These are phyloP conservation scores for Hirudo medicinalis DNA, from an alignment of 1,140 invertebrate species.

Conservation along the genomic window DNA sequence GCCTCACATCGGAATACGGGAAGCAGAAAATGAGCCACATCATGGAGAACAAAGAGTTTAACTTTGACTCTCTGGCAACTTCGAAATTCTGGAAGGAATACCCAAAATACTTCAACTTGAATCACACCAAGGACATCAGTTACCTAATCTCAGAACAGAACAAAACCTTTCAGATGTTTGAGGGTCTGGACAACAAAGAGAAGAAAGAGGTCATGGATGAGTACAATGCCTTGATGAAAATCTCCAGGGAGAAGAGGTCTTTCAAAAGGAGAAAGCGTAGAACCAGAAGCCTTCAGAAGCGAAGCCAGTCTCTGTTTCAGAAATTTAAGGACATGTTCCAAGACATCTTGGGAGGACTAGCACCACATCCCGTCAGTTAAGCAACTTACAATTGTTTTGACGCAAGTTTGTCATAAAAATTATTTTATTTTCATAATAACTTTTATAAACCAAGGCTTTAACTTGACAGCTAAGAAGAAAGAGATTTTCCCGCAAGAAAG, in stretches of 20 bases:
- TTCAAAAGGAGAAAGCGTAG: too few relatives aligned
- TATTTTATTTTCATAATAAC: too few relatives aligned
- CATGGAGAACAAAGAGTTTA: background rate
- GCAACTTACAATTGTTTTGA: too few relatives aligned
- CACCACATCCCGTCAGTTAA: too few relatives aligned
- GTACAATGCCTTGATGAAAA: background rate
- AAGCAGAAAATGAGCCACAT: conserved; percentile 1
- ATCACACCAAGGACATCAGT: background rate
- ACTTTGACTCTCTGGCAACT: background rate
- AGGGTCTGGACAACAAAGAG: background rate
- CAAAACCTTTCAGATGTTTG: background rate
- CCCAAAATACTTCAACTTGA: conserved; percentile 9
- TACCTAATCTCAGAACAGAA: background rate
- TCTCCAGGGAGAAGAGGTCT: background rate
- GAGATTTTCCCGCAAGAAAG: too few relatives aligned
- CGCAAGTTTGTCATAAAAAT: too few relatives aligned
- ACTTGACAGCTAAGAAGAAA: too few relatives aligned
- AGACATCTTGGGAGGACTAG: background rate
- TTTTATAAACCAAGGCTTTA: too few relatives aligned
- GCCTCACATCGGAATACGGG: background rate
- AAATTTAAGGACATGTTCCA: background rate
- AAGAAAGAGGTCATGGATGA: background rate
- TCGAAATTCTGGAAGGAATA: background rate
- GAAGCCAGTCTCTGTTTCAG: background rate
- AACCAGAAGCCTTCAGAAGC: background rate